phyloP scores from a whole-genome alignment of 2,888 invertebrate species.

The Apodemia zela region DNA sequence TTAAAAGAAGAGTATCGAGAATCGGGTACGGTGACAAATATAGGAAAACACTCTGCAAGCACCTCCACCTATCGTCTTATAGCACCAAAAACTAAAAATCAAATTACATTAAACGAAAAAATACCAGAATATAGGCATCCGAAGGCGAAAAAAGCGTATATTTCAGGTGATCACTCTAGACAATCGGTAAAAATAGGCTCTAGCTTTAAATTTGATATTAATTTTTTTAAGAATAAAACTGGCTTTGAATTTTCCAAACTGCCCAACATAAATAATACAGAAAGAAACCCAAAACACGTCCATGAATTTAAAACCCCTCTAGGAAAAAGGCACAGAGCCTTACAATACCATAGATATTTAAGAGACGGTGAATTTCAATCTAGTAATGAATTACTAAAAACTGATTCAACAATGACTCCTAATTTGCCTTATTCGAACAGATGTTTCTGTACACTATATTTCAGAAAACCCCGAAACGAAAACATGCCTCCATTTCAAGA shows the following conservation, averaged over 20 bases:
- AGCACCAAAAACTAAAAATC: constrained; percentile 27
- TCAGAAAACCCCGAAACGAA: constrained; percentile 32
- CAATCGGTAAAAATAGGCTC: constrained; percentile 40
- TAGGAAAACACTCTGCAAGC: constrained; percentile 30
- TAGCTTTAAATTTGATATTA: constrained; percentile 41
- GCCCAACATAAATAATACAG: neutral
- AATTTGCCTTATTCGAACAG: constrained; percentile 32
- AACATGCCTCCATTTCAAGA: neutral
- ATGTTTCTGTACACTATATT: constrained; percentile 43
- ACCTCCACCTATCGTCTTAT: constrained; percentile 28
- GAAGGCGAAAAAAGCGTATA: neutral
- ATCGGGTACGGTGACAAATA: constrained; percentile 25
- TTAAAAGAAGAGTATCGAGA: constrained; percentile 31
- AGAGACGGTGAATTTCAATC: constrained; percentile 24
- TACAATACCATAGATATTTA: constrained; percentile 9
- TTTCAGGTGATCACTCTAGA: constrained; percentile 18
- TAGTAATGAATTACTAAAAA: constrained; percentile 25
- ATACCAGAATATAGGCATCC: neutral
- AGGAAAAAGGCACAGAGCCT: neutral
- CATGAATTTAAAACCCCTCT: neutral
- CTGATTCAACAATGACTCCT: constrained; percentile 28
- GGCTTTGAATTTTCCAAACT: neutral
- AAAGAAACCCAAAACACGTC: neutral
- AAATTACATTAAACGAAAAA: neutral
- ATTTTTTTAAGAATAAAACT: constrained; percentile 38